Evolutionary conservation across 1,140 invertebrate genomes (phyloP).

Genomic region (Papilio aristodemus): DNA sequence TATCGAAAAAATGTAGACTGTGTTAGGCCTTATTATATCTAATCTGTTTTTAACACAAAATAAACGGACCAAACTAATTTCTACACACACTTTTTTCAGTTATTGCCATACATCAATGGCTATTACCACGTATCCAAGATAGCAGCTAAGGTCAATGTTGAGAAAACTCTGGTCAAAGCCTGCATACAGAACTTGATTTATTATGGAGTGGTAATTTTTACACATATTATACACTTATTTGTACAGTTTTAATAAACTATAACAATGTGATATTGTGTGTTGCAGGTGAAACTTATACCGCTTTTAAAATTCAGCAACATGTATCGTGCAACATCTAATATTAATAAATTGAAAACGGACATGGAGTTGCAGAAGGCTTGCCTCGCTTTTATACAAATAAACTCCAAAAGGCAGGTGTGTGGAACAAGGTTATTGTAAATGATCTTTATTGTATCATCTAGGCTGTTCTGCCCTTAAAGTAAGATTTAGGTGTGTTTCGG

Average conservation of each 20-base stretch:
- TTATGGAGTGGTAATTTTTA: slow-evolving; percentile 82
- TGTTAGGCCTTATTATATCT: no score
- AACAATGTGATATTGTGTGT: not conserved
- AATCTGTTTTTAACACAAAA: no score
- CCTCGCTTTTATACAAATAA: slow-evolving; percentile 81
- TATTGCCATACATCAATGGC: slow-evolving; percentile 94
- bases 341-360: slow-evolving; percentile 87
- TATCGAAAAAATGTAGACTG: no score
- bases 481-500: no score
- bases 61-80: no score
- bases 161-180: slow-evolving; percentile 95
- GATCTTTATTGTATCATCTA: not conserved
- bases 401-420: slow-evolving; percentile 58
- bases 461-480: not conserved
- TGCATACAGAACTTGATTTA: slow-evolving; percentile 96
- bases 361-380: slow-evolving; percentile 87
- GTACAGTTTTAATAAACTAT: no score
- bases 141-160: slow-evolving; percentile 91
- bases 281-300: slow-evolving; percentile 89
- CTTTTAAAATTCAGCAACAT: slow-evolving; percentile 97
- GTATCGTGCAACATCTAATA: slow-evolving; percentile 92
- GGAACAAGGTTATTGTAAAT: not conserved
- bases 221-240: no score
- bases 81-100: slow-evolving; percentile 67
- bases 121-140: slow-evolving; percentile 94